Base-by-base conservation (phyloP, 1,140 invertebrate genomes). In the Triops cancriformis region DNA sequence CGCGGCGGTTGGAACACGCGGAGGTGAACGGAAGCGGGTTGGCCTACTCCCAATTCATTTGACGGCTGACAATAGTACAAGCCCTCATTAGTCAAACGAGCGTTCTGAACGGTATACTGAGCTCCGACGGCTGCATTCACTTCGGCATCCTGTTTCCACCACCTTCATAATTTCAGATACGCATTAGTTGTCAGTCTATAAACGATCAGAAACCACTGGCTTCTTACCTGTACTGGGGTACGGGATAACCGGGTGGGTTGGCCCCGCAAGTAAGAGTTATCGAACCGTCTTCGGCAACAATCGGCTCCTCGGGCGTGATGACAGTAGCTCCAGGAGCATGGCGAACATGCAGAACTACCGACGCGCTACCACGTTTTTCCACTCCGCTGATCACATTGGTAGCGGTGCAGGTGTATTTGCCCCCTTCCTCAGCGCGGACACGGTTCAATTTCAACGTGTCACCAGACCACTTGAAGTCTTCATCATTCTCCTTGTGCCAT, bases 51-150 rank as follows among this genome's bases (percentile, higher is more conserved):
- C 78, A 96, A 87, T 83, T 94, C 93, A 82, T 97, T 97, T 23
- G 89, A 90, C 0, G 94, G 94, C 82, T 95, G 92, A 82, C 95
- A 97, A 82, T 91, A 91, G 83, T 97, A 97, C 26, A 90, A 90
- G 1, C 94, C 95, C 84, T 96, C 95, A 81, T 91, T 93, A 12
- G 89, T 90, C 26, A 94, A 85, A 81, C 94, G 91, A 0, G 93
- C 93, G 27, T 91, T 91, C 0, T 91, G 88, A 80, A 97, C 96
- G 41, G 92, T 93, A 82, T 95, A 95, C 80, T 91, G 92, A 0
- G 90, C 88, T 0, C 93, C 92, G n/a, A 90, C 89, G 1, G 90
- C 90, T 89, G 9, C 88, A 88, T 72, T 7, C 87, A 85, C 75
- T 7, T 83, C 81, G 12, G 90, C 89, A n/a, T 88, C 88, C 80